Percentiles rank a stretch among this genome's conserved stretches.
These are phyloP conservation scores for Halcyon badia DNA, from an alignment of 2,797 vertebrate species.

Conservation along the genomic window DNA sequence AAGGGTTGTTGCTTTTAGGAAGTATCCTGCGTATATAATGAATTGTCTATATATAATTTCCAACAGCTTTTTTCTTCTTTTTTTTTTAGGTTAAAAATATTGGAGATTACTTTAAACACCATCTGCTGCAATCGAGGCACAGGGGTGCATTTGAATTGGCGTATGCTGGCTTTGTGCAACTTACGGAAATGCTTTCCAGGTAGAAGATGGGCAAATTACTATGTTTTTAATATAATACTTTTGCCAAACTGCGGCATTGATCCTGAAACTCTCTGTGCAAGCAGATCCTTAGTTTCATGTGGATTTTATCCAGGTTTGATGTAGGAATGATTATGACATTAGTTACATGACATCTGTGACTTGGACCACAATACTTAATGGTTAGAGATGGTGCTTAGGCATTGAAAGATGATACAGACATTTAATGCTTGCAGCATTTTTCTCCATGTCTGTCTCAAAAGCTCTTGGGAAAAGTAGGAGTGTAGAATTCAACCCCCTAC, in stretches of 20 bases:
- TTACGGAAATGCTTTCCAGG: slow-evolving; percentile 94
- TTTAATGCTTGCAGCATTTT: background rate
- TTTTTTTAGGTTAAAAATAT: slow-evolving; percentile 89
- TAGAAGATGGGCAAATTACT: slow-evolving; percentile 58
- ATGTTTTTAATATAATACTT: background rate
- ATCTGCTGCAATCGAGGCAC: slow-evolving; percentile 95
- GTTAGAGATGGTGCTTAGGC: background rate
- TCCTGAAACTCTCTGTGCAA: background rate
- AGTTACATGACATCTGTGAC: background rate
- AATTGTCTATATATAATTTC: background rate
- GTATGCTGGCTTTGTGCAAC: slow-evolving; percentile 94
- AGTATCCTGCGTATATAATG: background rate
- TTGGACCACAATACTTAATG: background rate
- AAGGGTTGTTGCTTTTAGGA: background rate
- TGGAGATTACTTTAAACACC: slow-evolving; percentile 94
- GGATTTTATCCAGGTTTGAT: background rate
- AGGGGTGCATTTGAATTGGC: slow-evolving; percentile 97
- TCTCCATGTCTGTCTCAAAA: background rate
- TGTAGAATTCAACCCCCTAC: background rate
- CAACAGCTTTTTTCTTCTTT: background rate
- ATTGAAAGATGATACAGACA: background rate
- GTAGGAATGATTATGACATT: background rate
- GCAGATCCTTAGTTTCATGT: background rate
- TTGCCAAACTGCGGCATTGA: background rate
- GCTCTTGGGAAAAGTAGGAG: background rate